Base-by-base conservation (phyloP, 2,888 invertebrate species). In the Ectemnius continuus region DNA sequence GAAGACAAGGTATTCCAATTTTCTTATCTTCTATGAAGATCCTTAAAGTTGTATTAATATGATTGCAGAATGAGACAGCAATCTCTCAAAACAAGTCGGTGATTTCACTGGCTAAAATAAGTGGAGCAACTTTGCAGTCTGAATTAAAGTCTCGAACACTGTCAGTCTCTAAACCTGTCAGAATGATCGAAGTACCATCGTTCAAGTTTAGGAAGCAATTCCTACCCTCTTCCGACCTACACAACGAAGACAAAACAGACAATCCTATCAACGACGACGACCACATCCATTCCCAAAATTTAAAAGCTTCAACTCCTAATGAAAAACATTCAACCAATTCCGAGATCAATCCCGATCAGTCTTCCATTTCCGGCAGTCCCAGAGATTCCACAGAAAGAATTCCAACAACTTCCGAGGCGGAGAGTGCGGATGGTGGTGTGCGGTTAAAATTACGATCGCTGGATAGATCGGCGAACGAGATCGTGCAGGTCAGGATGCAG, bases 401-500 rank as follows among this genome's bases (percentile, higher is more conserved):
- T 8, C 58, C 59, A 13, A 46, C 66, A 26, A 61, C 20, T 0
- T 52, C 60, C 2, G 47, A 45, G 14, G 16, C 14, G 8, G 57
- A 45, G 8, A 58, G 16, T 16, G 58, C n/a, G 59, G 66, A 20
- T 59, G 23, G 48, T 20, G 63, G 28, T 5, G 62, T 59, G 23
- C 70, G 59, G 61, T 88, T 60, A 0, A 74, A 70, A 46, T 64
- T 83, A 26, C 75, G 81, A 23, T 75, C 67, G n/a, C 56, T 67
- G 47, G 77, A 78, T 61, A 61, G 65, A 16, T 45, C 78, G 13
- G 57, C 71, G 16, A 62, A 65, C 5, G 88, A 85, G 20, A 75
- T 86, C 6, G 91, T 91, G 1, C 89, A 90, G 80, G 88, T 91
- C 28, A 85, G 88, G 73, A 91, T 91, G 90, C 90, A 90, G 64